phyloP scores from a whole-genome alignment of 2,888 invertebrate species.

The Caenorhabditis macrosperma region DNA sequence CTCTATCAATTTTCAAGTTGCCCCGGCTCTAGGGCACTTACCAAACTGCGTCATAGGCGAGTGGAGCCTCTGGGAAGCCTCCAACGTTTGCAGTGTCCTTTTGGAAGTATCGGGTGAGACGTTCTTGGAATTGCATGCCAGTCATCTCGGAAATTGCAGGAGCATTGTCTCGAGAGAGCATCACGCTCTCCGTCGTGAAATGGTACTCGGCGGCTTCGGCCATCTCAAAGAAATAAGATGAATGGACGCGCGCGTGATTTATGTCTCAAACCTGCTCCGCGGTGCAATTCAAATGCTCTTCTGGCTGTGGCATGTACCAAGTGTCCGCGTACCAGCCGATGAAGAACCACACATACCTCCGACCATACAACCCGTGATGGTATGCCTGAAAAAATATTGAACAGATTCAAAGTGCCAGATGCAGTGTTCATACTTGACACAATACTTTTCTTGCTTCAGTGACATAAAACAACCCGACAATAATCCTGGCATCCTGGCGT shows the following conservation, averaged over 20 bases:
- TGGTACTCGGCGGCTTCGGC: conserved; percentile 95
- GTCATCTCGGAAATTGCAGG: conserved; percentile 86
- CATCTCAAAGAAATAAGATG: conserved; percentile 85
- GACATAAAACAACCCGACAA: conserved; percentile 98
- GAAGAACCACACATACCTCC: conserved; percentile 98
- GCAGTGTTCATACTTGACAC: conserved; percentile 87
- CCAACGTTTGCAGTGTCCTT: conserved; percentile 89
- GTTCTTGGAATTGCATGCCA: conserved; percentile 87
- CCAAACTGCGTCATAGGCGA: conserved; percentile 99
- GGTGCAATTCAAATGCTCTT: conserved; percentile 92
- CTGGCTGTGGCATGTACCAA: conserved; percentile 91
- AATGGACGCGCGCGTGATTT: not conserved
- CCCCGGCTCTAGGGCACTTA: conserved; percentile 39
- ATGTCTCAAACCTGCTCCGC: conserved; percentile 83
- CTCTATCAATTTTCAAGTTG: conserved; percentile 20
- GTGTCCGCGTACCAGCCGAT: conserved; percentile 99
- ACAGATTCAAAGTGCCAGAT: no score
- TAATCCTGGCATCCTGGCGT: conserved; percentile 96
- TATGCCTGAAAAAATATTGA: conserved; percentile 83
- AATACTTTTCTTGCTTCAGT: conserved; percentile 95
- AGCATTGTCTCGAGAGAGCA: conserved; percentile 96
- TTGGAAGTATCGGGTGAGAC: conserved; percentile 89
- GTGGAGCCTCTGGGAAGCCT: conserved; percentile 90
- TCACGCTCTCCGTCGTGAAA: conserved; percentile 96
- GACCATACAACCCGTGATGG: conserved; percentile 93